Conservation (phyloP, 2,113 vertebrate species). For the Eublepharis macularius region DNA sequence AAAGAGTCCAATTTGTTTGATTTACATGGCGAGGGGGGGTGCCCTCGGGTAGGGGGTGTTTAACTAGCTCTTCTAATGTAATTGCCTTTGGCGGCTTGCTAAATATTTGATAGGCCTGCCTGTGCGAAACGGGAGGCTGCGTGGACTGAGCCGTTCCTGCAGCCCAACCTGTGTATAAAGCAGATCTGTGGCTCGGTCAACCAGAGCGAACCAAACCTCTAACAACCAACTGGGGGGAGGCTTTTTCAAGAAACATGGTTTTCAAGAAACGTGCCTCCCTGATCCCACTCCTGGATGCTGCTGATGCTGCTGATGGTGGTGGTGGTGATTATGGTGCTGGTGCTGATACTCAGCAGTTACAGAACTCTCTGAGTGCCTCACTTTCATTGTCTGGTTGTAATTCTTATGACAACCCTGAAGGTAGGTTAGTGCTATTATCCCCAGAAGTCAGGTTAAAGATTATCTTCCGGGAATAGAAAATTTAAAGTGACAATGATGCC, state of each 20-base stretch:
- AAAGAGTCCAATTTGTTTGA: constrained; percentile 87
- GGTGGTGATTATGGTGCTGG: too few species aligned
- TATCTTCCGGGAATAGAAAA: too few species aligned
- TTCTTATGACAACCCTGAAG: too few species aligned
- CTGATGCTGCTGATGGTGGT: too few species aligned
- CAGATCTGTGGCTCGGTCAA: constrained; percentile 41
- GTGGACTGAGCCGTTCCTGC: constrained; percentile 60
- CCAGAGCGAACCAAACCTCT: constrained; percentile 50
- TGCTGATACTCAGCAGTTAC: too few species aligned
- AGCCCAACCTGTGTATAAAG: constrained; percentile 54
- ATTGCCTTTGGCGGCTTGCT: constrained; percentile 91
- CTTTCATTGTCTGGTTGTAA: too few species aligned
- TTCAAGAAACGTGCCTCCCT: not conserved
- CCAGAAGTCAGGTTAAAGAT: too few species aligned
- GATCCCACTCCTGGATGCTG: not conserved
- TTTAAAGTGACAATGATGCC: too few species aligned
- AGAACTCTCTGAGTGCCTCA: too few species aligned
- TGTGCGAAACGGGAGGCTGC: constrained; percentile 86
- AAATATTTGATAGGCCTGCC: constrained; percentile 93
- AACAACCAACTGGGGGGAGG: too few species aligned
- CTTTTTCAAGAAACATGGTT: too few species aligned
- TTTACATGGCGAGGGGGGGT: constrained; percentile 80
- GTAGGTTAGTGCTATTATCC: too few species aligned
- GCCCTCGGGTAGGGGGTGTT: constrained; percentile 84
- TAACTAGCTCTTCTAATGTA: constrained; percentile 94